Conservation (phyloP, 2,888 invertebrate species). For the Camptogramma bilineatum region DNA sequence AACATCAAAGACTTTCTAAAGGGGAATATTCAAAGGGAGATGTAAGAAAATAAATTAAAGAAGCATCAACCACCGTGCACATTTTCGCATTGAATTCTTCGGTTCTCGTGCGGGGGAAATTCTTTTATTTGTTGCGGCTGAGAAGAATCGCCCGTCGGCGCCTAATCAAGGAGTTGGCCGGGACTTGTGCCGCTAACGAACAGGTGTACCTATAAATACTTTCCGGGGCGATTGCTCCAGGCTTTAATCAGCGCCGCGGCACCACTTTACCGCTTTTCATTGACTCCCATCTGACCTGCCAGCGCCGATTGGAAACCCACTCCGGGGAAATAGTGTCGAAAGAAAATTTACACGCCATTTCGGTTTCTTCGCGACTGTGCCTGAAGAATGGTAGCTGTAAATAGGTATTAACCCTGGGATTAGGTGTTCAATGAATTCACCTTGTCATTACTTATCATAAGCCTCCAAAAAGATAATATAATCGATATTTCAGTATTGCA, state of each 20-base stretch:
- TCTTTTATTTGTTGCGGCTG: conserved; percentile 80
- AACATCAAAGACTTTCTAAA: conserved; percentile 13
- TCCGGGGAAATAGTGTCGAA: conserved; percentile 70
- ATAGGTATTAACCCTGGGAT: conserved; percentile 42
- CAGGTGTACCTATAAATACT: conserved; percentile 86
- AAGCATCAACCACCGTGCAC: conserved; percentile 34
- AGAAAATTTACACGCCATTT: conserved; percentile 73
- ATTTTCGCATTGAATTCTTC: conserved; percentile 64
- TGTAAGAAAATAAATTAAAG: conserved; percentile 40
- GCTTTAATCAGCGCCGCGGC: conserved; percentile 83
- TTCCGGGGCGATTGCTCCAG: conserved; percentile 83
- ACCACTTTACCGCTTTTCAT: conserved; percentile 84
- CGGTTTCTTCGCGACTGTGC: conserved; percentile 54
- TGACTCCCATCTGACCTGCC: conserved; percentile 80
- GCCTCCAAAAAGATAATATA: conserved; percentile 5
- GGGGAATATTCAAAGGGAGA: conserved; percentile 27
- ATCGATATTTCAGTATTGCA: conserved; percentile 14
- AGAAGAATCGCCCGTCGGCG: conserved; percentile 80
- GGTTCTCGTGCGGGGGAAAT: conserved; percentile 69
- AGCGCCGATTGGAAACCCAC: conserved; percentile 80
- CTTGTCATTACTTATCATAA: conserved; percentile 21
- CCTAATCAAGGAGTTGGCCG: conserved; percentile 85
- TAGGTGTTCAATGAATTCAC: conserved; percentile 20
- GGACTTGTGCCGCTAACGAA: conserved; percentile 82
- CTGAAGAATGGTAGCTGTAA: conserved; percentile 50